Percentiles rank a stretch among this genome's conserved stretches.
These are phyloP conservation scores for Rhinolophus ferrumequinum DNA, from an alignment of 2,113 vertebrate genomes.

Conservation along the genomic window DNA sequence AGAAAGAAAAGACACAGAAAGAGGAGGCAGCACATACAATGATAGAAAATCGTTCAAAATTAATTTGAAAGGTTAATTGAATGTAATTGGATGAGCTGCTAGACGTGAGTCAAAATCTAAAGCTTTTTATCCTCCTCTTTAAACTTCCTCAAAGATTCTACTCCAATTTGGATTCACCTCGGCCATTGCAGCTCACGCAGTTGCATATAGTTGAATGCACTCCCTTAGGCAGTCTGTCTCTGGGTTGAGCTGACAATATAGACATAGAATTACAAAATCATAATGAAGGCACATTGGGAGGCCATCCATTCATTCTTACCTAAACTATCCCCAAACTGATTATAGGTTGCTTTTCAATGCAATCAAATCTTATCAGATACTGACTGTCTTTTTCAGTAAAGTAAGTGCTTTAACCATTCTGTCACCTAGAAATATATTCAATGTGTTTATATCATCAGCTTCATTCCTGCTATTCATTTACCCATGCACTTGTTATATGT, in stretches of 20 bases:
- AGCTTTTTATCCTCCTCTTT: background rate
- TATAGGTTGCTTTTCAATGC: background rate
- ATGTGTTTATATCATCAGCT: background rate
- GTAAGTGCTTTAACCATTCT: background rate
- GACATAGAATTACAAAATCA: background rate
- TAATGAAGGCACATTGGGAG: background rate
- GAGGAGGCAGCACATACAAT: background rate
- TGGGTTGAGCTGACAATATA: background rate
- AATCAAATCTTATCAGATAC: background rate
- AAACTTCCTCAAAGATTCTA: background rate
- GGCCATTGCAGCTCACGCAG: background rate
- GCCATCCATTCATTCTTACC: background rate
- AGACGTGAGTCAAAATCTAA: background rate
- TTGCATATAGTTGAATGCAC: background rate
- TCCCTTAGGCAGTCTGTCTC: background rate
- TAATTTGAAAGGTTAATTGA: conserved; percentile 34
- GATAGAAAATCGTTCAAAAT: conserved; percentile 15
- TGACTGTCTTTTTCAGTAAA: background rate
- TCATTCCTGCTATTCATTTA: background rate
- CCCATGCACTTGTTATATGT: background rate
- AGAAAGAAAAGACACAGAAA: background rate
- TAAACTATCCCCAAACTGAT: background rate
- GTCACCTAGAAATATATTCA: background rate
- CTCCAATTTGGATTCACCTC: background rate
- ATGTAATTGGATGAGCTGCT: background rate